These are phyloP conservation scores for Platalea minor DNA, from an alignment of 2,797 vertebrate species.

Conservation along the genomic window DNA sequence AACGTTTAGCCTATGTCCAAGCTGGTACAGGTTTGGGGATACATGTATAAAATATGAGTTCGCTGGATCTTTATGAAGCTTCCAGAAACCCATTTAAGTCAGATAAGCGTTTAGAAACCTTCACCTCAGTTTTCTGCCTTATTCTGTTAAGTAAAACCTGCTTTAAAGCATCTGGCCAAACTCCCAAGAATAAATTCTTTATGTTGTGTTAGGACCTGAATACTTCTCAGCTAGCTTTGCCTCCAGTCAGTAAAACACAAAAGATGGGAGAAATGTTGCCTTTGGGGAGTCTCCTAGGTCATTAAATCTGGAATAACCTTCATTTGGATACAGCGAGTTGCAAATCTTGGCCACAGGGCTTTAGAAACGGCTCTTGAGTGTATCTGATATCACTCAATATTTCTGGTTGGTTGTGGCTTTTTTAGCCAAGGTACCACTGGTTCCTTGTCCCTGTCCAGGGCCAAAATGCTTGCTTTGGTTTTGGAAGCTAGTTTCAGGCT, in stretches of 20 bases:
- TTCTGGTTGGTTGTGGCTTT: background rate
- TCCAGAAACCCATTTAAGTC: background rate
- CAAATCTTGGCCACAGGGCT: background rate
- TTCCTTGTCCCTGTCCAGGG: background rate
- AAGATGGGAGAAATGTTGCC: background rate
- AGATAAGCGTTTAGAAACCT: background rate
- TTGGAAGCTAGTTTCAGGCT: background rate
- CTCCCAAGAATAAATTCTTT: background rate
- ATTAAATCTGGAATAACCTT: background rate
- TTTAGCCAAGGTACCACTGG: background rate
- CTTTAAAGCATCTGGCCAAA: background rate
- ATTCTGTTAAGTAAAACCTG: background rate
- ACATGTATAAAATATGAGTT: background rate
- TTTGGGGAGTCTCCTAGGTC: background rate
- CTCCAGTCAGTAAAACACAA: background rate
- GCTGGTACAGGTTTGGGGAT: background rate
- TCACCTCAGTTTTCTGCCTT: background rate
- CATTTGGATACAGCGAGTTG: background rate
- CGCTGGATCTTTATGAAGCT: accelerated
- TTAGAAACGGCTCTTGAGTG: background rate
- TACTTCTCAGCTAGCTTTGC: background rate
- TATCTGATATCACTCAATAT: background rate
- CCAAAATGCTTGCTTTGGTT: background rate
- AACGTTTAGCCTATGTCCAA: background rate
- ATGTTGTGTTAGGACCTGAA: background rate